Base-by-base conservation (phyloP, 2,888 invertebrate genomes). In the Pantelozetes paolii region DNA sequence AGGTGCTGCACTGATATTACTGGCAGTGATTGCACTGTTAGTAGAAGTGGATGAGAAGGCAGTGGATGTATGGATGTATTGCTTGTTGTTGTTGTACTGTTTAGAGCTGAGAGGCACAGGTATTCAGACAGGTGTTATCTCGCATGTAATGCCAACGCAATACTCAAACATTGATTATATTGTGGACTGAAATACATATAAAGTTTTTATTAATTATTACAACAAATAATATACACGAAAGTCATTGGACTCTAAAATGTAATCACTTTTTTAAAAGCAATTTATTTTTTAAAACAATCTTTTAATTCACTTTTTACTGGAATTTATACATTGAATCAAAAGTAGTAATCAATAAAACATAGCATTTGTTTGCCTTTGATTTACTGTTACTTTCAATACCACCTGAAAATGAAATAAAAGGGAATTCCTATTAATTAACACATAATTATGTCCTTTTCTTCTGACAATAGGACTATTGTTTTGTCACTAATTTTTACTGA, bases 21-120 rank as follows among this genome's bases (percentile, higher is more conserved):
- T 59, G 59, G 30, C 59, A 59, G 59, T 30, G 59, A 26, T 59
- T 30, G 59, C 30, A 23, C 59, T 26, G 23, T 59, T 26, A 59
- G 23, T 26, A 59, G 23, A 23, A 30, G 6, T 59, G 9, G 59
- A 59, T 59, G 59, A 40, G 40, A 13, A 26, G 15, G 59, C 30
- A 59, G 8, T 59, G 28, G 59, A 59, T 30, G 59, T 54, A 54
- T 36, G 36, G 36, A n/a, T n/a, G 36, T 9, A 8, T 36, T 9
- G 36, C 9, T 36, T 36, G 36, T 36, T 5, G 23, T 23, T 20
- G 54, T 54, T 26, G 54, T 54, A 23, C 54, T 3, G 23, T 23
- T 20, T 2, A 45, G 11, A 9, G 23, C 54, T 20, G 18, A 45
- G 11, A 9, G 18, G 45, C 18, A 18, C 45, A 2, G 54, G 54